Percentiles rank a stretch among this genome's conserved stretches.
Evolutionary conservation across 2,113 vertebrate species (phyloP).

Genomic region (Sterrhoptilus dennistouni): DNA sequence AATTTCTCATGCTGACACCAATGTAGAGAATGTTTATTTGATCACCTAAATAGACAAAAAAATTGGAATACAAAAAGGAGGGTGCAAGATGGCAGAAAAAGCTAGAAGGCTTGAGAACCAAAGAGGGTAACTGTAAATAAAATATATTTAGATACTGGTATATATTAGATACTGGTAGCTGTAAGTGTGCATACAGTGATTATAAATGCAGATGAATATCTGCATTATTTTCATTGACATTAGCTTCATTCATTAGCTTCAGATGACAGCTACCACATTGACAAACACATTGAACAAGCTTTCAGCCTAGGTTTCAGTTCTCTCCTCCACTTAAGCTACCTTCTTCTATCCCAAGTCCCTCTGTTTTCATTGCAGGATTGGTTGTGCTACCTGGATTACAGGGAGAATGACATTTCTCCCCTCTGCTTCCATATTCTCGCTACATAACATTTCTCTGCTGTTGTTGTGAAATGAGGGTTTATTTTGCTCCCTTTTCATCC

Average conservation of each 20-base stretch:
- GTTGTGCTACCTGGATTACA: not conserved
- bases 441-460: not conserved
- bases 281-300: not conserved
- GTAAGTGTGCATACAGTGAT: rapidly evolving
- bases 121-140: not conserved
- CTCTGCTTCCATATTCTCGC: not conserved
- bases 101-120: not conserved
- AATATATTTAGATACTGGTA: not conserved
- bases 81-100: not conserved
- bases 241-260: not conserved
- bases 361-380: not conserved
- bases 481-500: not conserved
- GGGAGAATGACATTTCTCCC: not conserved
- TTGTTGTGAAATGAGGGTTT: not conserved
- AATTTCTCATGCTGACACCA: not conserved
- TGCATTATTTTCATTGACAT: not conserved
- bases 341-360: not conserved
- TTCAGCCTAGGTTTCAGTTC: not conserved
- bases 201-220: not conserved
- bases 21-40: not conserved
- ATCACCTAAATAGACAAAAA: not conserved
- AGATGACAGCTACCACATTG: not conserved
- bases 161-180: not conserved
- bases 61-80: not conserved
- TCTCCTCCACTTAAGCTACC: not conserved